Conservation (phyloP, 2,797 vertebrate genomes). For the Pantherophis vulpinus region DNA sequence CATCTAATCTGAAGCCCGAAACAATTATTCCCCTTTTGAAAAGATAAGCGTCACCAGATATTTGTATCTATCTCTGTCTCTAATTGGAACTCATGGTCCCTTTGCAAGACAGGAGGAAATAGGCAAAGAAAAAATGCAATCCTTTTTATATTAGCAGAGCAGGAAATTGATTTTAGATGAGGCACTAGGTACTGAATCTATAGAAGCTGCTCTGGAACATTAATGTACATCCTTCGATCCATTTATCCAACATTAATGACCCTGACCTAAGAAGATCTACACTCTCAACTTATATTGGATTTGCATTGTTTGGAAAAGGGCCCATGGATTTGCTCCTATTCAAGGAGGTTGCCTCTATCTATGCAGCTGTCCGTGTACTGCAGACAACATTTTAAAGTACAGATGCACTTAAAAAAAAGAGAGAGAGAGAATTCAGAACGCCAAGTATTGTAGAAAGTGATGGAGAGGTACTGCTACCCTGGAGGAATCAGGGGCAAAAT, state of each 20-base stretch:
- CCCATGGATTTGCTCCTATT: neutral
- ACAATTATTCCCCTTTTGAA: neutral
- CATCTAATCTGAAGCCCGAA: neutral
- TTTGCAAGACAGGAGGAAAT: neutral
- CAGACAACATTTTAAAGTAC: neutral
- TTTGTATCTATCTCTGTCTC: neutral
- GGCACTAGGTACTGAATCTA: neutral
- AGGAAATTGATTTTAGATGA: neutral
- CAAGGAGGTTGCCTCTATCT: neutral
- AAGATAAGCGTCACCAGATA: neutral
- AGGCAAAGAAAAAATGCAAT: neutral
- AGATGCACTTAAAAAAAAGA: neutral
- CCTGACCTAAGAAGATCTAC: neutral
- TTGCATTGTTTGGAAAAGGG: neutral
- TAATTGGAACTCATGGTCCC: neutral
- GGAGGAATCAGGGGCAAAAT: neutral
- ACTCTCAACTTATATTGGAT: neutral
- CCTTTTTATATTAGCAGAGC: neutral
- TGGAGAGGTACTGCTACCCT: neutral
- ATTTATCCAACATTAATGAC: neutral
- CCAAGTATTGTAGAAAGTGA: neutral
- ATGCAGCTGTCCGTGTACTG: neutral
- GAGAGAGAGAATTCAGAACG: neutral
- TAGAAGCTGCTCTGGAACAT: neutral
- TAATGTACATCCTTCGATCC: neutral